Evolutionary conservation across 2,888 invertebrate species (phyloP).

Genomic region (Serrognathus titanus): DNA sequence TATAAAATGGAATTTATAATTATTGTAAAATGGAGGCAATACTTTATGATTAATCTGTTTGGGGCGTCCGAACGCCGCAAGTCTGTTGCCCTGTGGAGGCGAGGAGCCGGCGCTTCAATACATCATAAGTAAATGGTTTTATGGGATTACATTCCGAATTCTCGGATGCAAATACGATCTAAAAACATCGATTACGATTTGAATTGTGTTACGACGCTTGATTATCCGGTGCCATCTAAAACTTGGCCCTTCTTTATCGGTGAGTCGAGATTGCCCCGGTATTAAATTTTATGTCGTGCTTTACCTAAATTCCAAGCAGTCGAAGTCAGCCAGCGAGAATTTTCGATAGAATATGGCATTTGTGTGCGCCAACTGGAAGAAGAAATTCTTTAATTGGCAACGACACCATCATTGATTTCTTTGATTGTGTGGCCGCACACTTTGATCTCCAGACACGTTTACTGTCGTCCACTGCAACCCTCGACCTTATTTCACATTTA

Average conservation of each 20-base stretch:
- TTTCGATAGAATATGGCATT: too few species aligned
- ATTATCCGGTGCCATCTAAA: constrained; percentile 29
- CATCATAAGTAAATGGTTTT: constrained; percentile 39
- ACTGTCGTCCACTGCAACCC: constrained; percentile 23
- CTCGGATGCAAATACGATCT: constrained; percentile 34
- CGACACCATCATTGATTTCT: constrained; percentile 23
- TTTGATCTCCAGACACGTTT: constrained; percentile 31
- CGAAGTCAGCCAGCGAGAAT: too few species aligned
- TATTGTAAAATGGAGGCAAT: constrained; percentile 31
- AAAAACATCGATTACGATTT: constrained; percentile 35
- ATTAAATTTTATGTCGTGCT: neutral
- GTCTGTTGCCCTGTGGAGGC: constrained; percentile 18
- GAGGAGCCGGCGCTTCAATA: constrained; percentile 36
- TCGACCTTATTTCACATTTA: constrained; percentile 25
- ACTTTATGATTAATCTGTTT: constrained; percentile 32
- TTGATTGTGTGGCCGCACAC: constrained; percentile 30
- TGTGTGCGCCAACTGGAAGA: too few species aligned
- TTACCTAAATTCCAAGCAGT: too few species aligned
- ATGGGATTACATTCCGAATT: constrained; percentile 32
- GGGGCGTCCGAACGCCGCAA: constrained; percentile 26
- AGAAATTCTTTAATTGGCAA: too few species aligned
- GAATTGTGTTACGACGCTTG: constrained; percentile 31
- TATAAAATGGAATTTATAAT: constrained; percentile 32
- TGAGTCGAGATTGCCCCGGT: neutral
- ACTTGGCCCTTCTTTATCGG: neutral